These are phyloP conservation scores for Cheirogaleus major DNA, from an alignment of 2,797 vertebrate genomes.

Conservation along the genomic window DNA sequence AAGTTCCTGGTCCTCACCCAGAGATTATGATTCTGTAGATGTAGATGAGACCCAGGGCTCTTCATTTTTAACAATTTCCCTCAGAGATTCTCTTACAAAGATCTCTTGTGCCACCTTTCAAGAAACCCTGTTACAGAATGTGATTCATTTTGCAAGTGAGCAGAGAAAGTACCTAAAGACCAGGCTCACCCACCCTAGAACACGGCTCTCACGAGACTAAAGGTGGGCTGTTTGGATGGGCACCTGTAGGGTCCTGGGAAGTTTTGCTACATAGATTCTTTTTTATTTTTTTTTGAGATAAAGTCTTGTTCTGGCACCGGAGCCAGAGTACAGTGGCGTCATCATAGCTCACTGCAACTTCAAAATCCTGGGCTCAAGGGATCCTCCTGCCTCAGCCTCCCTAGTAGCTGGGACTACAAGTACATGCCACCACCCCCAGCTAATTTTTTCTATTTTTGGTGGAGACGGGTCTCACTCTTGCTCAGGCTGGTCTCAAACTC, in stretches of 20 bases:
- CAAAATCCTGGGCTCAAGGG: background rate
- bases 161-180: background rate
- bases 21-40: background rate
- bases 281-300: background rate
- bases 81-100: background rate
- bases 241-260: background rate
- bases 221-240: background rate
- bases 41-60: background rate
- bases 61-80: slow-evolving; percentile 17
- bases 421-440: accelerated
- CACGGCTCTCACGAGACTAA: background rate
- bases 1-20: background rate
- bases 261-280: background rate
- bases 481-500: background rate
- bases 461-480: too few relatives aligned
- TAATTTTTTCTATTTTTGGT: too few relatives aligned
- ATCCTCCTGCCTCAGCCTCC: too few relatives aligned
- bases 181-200: background rate
- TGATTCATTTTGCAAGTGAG: background rate
- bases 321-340: too few relatives aligned
- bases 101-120: background rate
- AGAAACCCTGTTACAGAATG: background rate
- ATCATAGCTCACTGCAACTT: background rate
- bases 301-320: background rate
- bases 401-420: too few relatives aligned